Conservation (phyloP, 2,797 vertebrate species). For the Sorex maritimensis region DNA sequence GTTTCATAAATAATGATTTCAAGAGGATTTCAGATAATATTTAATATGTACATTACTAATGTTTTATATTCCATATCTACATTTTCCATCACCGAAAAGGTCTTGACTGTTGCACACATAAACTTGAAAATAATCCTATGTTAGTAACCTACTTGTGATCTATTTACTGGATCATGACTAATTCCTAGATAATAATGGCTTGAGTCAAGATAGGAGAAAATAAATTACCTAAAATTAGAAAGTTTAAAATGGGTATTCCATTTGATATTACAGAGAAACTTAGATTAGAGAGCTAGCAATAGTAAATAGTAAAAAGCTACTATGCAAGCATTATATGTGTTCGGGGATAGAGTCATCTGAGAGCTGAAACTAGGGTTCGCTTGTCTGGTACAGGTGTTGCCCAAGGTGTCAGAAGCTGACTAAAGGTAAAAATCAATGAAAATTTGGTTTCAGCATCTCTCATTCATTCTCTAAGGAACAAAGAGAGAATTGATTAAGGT, state of each 20-base stretch:
- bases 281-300: constrained; percentile 3
- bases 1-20: constrained; percentile 37
- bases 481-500: neutral
- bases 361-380: neutral
- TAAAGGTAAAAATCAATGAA: neutral
- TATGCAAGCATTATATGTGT: neutral
- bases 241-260: neutral
- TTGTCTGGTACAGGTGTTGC: neutral
- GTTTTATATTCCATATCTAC: neutral
- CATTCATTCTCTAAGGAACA: neutral
- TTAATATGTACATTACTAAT: neutral
- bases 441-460: neutral
- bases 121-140: neutral
- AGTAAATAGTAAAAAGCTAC: neutral
- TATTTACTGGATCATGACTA: neutral
- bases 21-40: neutral
- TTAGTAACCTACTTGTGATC: neutral
- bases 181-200: neutral
- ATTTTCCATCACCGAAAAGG: neutral
- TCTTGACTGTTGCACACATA: neutral
- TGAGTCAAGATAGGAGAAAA: constrained; percentile 8
- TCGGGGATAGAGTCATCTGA: neutral
- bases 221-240: neutral
- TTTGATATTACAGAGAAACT: neutral
- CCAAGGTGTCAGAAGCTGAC: neutral